phyloP scores from a whole-genome alignment of 2,113 vertebrate genomes.

The Prionailurus viverrinus region DNA sequence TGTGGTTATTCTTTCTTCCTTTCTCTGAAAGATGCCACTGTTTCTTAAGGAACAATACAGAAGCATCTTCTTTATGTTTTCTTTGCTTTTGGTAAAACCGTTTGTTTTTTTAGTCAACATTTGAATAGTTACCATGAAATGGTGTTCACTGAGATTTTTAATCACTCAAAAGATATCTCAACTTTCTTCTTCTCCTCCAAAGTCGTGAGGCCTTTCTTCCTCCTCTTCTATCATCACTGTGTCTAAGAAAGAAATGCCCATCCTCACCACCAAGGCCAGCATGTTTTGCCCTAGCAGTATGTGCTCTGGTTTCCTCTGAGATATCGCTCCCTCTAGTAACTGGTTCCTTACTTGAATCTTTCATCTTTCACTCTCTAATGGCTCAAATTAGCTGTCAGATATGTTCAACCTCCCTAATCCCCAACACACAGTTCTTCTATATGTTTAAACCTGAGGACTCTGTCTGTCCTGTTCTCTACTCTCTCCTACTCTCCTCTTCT shows the following conservation, averaged over 20 bases:
- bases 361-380: background rate
- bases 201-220: background rate
- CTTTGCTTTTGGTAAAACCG: background rate
- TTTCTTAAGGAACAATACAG: background rate
- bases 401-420: background rate
- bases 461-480: background rate
- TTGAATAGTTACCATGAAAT: background rate
- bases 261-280: background rate
- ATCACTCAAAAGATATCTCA: background rate
- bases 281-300: background rate
- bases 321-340: background rate
- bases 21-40: background rate
- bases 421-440: background rate
- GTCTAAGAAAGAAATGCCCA: background rate
- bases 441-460: background rate
- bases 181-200: background rate
- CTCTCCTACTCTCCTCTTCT: background rate
- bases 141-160: background rate
- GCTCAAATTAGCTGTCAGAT: background rate
- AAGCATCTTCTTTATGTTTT: background rate
- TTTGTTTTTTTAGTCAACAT: background rate
- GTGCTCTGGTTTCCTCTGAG: background rate
- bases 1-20: background rate
- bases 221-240: background rate
- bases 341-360: background rate